Base-by-base conservation (phyloP, 2,888 invertebrate species). In the Callimorpha dominula region DNA sequence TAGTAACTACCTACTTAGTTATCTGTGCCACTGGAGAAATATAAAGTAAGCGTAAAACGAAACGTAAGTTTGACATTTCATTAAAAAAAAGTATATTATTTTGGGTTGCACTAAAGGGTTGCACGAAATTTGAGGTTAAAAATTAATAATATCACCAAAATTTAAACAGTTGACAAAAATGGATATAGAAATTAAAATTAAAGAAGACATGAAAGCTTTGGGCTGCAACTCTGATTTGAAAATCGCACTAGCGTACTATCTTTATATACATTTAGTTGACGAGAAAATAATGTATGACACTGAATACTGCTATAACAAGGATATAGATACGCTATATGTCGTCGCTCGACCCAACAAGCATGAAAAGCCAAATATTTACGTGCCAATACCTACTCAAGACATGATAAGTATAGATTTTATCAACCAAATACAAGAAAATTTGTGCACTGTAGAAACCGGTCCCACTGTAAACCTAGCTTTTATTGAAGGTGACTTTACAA, bases 251-350 rank as follows among this genome's bases (percentile, higher is more conserved):
- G 94, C 95, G 0, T 95, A 91, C 74, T 90, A 93, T 70, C 83
- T 96, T 15, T 96, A 95, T 81, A 88, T 95, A 15, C 88, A 95
- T 80, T 89, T 96, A 72, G 91, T 95, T 0, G 96, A 96, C 77
- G 91, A 94, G 67, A 94, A 94, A 85, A 85, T 93, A 1, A 96
- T 96, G 95, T 94, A 95, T 79, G 96, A 96, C 72, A 94, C 94
- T 0, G 94, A 95, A 83, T 95, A 95, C 77, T 94, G 92, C 64
- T 96, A 91, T 78, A 95, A 95, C 75, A 93, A 89, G 72, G 95
- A 95, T 65, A 89, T 95, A 64, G 92, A 94, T 68, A 91, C 92
- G 0, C 81, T 95, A 1, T 96, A 96, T 76, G 88, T 96, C 6
- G 93, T 95, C 3, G 96, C 95, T 0, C 88, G 93, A 65, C 91